phyloP scores from a whole-genome alignment of 2,797 vertebrate species.

The Bovichtus variegatus region DNA sequence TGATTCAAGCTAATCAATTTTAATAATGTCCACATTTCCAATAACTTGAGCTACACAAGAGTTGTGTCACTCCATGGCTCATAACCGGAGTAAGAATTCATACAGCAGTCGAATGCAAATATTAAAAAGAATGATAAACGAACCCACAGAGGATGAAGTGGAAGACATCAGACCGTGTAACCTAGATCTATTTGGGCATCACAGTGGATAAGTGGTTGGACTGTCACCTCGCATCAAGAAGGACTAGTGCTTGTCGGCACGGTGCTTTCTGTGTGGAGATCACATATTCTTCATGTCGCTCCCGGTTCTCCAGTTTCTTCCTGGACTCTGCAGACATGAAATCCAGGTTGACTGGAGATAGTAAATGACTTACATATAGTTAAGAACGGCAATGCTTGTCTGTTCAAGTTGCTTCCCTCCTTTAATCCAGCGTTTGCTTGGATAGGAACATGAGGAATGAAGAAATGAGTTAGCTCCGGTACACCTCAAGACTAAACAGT shows the following conservation, averaged over 20 bases:
- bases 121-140: constrained; percentile 49
- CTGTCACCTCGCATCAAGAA: constrained; percentile 69
- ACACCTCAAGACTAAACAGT: not conserved
- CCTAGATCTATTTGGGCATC: constrained; percentile 56
- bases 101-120: constrained; percentile 24
- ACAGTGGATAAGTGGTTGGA: constrained; percentile 63
- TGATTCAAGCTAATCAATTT: constrained; percentile 26
- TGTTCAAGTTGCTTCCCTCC: not conserved
- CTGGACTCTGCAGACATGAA: constrained; percentile 4
- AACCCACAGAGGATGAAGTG: constrained; percentile 36
- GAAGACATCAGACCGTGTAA: constrained; percentile 38
- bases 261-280: constrained; percentile 35
- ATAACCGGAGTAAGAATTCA: constrained; percentile 3
- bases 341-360: not conserved
- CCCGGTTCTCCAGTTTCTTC: constrained; percentile 24
- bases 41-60: constrained; percentile 4
- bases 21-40: constrained; percentile 25
- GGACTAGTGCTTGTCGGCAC: constrained; percentile 33
- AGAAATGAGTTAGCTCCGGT: not conserved
- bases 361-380: constrained; percentile 1
- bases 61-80: not conserved
- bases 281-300: constrained; percentile 39
- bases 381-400: not conserved
- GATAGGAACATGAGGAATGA: not conserved
- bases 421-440: not conserved